A percentile compares a stretch with the other conserved stretches of the same genome.
Conservation (phyloP, 2,888 invertebrate species). For the Trisateles emortualis region DNA sequence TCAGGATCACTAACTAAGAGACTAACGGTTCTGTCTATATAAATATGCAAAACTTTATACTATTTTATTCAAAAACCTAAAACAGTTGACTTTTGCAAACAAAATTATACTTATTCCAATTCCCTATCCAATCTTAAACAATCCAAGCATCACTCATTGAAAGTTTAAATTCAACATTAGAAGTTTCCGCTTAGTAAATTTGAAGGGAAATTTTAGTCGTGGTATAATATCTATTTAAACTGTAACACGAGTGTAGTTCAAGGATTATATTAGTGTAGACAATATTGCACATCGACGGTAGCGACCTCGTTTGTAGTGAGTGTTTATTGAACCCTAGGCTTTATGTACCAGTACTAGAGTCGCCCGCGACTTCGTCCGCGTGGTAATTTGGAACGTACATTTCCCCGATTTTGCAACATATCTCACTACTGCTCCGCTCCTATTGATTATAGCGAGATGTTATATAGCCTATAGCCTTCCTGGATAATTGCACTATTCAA, state of each 20-base stretch:
- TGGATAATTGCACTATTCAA: too few relatives aligned
- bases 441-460: too few relatives aligned
- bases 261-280: slow-evolving; percentile 19
- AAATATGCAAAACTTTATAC: neutral
- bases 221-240: slow-evolving; percentile 37
- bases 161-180: slow-evolving; percentile 43
- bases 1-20: too few relatives aligned
- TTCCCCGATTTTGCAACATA: too few relatives aligned
- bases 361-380: too few relatives aligned
- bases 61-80: neutral
- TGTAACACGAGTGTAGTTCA: slow-evolving; percentile 16
- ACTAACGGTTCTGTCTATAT: too few relatives aligned
- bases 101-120: neutral
- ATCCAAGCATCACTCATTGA: slow-evolving; percentile 28
- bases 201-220: slow-evolving; percentile 36
- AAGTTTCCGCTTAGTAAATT: slow-evolving; percentile 40
- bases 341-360: too few relatives aligned
- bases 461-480: too few relatives aligned
- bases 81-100: too few relatives aligned
- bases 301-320: slow-evolving; percentile 4
- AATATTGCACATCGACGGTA: slow-evolving; percentile 8
- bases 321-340: slow-evolving; percentile 4
- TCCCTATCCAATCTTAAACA: slow-evolving; percentile 17
- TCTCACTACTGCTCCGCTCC: too few relatives aligned
- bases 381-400: neutral